Evolutionary conservation across 2,113 vertebrate species (phyloP).

Genomic region (Arvicanthis niloticus): DNA sequence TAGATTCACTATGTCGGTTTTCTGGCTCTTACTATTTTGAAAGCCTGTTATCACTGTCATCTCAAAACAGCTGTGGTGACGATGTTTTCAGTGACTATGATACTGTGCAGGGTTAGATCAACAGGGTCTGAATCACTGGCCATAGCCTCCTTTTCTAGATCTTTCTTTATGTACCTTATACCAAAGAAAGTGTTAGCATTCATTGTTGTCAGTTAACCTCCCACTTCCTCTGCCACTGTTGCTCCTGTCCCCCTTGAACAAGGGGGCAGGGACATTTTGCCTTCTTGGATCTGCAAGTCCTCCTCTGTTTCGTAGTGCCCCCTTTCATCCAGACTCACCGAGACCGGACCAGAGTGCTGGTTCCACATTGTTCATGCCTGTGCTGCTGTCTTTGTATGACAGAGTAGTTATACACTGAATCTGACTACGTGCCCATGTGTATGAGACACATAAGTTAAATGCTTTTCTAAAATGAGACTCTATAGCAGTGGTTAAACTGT

Average conservation of each 20-base stretch:
- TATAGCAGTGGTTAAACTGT: neutral
- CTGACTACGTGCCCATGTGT: neutral
- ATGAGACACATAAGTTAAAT: neutral
- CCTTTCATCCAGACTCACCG: neutral
- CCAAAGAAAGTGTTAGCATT: constrained; percentile 22
- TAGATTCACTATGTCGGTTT: neutral
- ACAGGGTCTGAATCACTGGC: neutral
- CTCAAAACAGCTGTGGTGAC: neutral
- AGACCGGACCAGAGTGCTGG: neutral
- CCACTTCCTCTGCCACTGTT: neutral
- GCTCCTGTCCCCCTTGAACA: neutral
- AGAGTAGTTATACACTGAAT: constrained; percentile 18
- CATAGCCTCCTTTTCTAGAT: neutral
- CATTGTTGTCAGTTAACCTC: neutral
- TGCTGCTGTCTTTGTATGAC: neutral
- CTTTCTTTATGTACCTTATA: neutral
- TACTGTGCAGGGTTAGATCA: neutral
- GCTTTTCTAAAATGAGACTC: neutral
- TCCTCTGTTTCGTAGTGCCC: neutral
- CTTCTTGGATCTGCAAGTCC: constrained; percentile 11
- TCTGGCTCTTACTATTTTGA: neutral
- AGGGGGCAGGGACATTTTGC: neutral
- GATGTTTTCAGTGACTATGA: neutral
- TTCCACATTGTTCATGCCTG: neutral
- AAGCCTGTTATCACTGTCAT: neutral